These are phyloP conservation scores for Drosophila macrospina DNA, from an alignment of 2,888 invertebrate species.

Conservation along the genomic window DNA sequence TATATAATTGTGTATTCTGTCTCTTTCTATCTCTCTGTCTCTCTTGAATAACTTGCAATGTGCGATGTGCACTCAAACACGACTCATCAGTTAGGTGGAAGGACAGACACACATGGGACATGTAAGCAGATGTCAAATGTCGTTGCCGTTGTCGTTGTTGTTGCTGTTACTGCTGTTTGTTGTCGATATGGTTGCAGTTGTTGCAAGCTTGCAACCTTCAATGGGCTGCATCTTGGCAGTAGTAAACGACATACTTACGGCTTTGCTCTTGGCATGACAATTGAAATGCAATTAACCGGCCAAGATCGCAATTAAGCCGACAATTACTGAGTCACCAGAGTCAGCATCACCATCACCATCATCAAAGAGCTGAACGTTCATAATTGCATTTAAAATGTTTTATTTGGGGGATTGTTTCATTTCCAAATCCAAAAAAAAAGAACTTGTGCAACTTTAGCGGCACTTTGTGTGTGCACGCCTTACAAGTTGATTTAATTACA, in stretches of 20 bases:
- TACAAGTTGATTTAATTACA: slow-evolving; percentile 69
- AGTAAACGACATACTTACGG: slow-evolving; percentile 25
- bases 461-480: slow-evolving; percentile 41
- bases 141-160: slow-evolving; percentile 38
- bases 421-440: slow-evolving; percentile 1
- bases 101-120: slow-evolving; percentile 51
- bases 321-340: slow-evolving; percentile 65
- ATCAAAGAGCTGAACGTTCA: slow-evolving; percentile 34
- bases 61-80: slow-evolving; percentile 63
- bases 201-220: slow-evolving; percentile 61
- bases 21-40: slow-evolving; percentile 9
- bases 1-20: slow-evolving; percentile 44
- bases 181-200: slow-evolving; percentile 36
- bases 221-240: slow-evolving; percentile 46
- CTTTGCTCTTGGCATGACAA: slow-evolving; percentile 73
- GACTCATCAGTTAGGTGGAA: slow-evolving; percentile 64
- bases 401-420: slow-evolving; percentile 38
- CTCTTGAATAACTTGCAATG: slow-evolving; percentile 43
- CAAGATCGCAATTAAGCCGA: slow-evolving; percentile 73
- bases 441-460: slow-evolving; percentile 40
- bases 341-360: slow-evolving; percentile 18
- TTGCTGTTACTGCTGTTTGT: slow-evolving; percentile 16
- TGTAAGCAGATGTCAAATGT: slow-evolving; percentile 64
- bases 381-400: slow-evolving; percentile 61
- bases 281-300: slow-evolving; percentile 78